These are phyloP conservation scores for Plumapathes pennacea DNA, from an alignment of 92 coral and sea anemone species.

Conservation along the genomic window DNA sequence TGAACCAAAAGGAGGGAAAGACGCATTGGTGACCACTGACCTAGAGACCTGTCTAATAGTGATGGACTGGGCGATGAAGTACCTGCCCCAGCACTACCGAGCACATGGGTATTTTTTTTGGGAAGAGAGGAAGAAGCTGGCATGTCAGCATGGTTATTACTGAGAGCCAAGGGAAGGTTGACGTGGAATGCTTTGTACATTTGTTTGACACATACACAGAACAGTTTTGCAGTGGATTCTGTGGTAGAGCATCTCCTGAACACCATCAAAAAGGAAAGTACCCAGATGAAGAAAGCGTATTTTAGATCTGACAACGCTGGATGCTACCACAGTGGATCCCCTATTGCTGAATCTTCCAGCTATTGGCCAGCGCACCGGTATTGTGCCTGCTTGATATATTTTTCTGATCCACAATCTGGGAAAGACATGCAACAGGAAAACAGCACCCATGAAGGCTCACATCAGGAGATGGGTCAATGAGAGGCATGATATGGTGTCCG, in stretches of 20 bases:
- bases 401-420: slow-evolving; percentile 35
- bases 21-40: not conserved
- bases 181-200: slow-evolving; percentile 13
- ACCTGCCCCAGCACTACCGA: slow-evolving; percentile 4
- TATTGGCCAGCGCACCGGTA: slow-evolving; percentile 9
- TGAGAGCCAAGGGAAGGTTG: not conserved
- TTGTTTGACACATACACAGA: not conserved
- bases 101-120: slow-evolving; percentile 10
- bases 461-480: slow-evolving; percentile 32
- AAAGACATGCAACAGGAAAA: slow-evolving; percentile 41
- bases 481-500: slow-evolving; percentile 18
- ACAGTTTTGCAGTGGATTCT: slow-evolving; percentile 21
- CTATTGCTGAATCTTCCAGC: slow-evolving; percentile 11
- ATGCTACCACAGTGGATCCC: slow-evolving; percentile 33
- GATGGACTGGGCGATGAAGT: slow-evolving; percentile 15
- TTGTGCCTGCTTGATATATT: slow-evolving; percentile 10
- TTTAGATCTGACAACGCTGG: slow-evolving; percentile 38
- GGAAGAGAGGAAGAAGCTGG: slow-evolving; percentile 10
- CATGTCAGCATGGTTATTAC: slow-evolving; percentile 9
- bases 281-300: slow-evolving; percentile 14
- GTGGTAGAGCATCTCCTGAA: slow-evolving; percentile 11
- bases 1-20: slow-evolving; percentile 11
- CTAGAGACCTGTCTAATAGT: not conserved
- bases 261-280: slow-evolving; percentile 14
- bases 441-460: slow-evolving; percentile 40